Evolutionary conservation across 1,140 invertebrate species (phyloP).

Genomic region (Chlorops oryzae): DNA sequence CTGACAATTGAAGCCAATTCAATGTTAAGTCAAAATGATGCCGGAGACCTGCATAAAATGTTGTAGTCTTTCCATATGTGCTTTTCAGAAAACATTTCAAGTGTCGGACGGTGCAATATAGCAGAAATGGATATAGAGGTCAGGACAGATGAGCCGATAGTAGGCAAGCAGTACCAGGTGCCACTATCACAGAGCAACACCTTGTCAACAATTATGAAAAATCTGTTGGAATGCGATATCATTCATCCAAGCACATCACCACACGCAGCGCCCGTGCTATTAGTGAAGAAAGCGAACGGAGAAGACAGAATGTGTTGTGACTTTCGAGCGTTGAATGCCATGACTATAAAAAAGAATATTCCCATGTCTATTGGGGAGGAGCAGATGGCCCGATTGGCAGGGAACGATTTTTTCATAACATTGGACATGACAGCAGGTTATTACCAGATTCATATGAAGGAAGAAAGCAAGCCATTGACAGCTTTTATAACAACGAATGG

Average conservation of each 20-base stretch:
- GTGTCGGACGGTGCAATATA: conserved; percentile 3
- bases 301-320: conserved; percentile 24
- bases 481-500: conserved; percentile 23
- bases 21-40: too few relatives aligned
- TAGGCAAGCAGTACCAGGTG: conserved; percentile 17
- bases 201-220: conserved; percentile 14
- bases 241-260: conserved; percentile 34
- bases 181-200: conserved; percentile 13
- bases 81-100: conserved; percentile 3
- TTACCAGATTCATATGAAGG: conserved; percentile 7
- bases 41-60: too few relatives aligned
- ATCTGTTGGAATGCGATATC: conserved; percentile 31
- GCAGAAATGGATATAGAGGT: conserved; percentile 6
- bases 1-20: too few relatives aligned
- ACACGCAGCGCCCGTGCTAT: conserved; percentile 49
- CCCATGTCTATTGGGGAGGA: conserved; percentile 6
- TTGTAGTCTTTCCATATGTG: background rate
- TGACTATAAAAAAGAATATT: background rate
- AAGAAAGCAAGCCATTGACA: conserved; percentile 9
- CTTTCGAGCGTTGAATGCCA: conserved; percentile 20
- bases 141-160: conserved; percentile 14
- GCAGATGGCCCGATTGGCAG: conserved; percentile 1
- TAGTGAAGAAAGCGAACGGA: conserved; percentile 50
- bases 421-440: conserved; percentile 3
- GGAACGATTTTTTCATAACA: conserved; percentile 1